Evolutionary conservation across 1,140 invertebrate genomes (phyloP).

Genomic region (Carcinoscorpius rotundicauda): DNA sequence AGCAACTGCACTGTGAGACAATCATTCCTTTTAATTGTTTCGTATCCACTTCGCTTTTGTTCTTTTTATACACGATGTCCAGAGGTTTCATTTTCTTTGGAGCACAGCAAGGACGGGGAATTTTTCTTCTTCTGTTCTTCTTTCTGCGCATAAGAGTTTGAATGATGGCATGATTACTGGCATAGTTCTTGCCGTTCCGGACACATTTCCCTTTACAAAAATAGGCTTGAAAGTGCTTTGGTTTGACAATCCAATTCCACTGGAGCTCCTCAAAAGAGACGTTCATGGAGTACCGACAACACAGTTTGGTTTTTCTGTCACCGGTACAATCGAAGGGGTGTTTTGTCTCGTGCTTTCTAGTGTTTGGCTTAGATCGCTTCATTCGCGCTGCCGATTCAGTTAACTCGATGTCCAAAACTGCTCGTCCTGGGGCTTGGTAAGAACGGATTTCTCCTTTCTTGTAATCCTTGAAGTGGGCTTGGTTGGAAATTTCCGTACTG

Average conservation of each 20-base stretch:
- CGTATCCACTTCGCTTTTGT: not conserved
- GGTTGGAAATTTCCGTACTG: too few relatives aligned
- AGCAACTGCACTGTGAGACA: not conserved
- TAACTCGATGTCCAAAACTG: too few relatives aligned
- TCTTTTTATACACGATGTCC: conserved; percentile 19
- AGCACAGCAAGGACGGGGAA: conserved; percentile 19
- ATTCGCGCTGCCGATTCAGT: too few relatives aligned
- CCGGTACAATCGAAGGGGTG: not conserved
- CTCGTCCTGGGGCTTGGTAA: too few relatives aligned
- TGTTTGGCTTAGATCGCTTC: too few relatives aligned
- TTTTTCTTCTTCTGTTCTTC: conserved; percentile 17
- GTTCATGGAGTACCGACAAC: conserved; percentile 66
- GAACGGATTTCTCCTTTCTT: too few relatives aligned
- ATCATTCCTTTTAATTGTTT: conserved; percentile 5
- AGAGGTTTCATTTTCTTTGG: conserved; percentile 21
- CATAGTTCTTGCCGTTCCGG: conserved; percentile 27
- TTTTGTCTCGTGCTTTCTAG: too few relatives aligned
- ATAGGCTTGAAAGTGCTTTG: conserved; percentile 64
- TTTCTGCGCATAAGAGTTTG: conserved; percentile 26
- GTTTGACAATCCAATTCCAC: conserved; percentile 78
- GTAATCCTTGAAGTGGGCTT: too few relatives aligned
- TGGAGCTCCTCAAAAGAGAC: conserved; percentile 70
- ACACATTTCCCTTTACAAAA: conserved; percentile 66
- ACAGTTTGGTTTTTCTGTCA: conserved; percentile 29
- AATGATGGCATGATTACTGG: conserved; percentile 28